Evolutionary conservation across 2,888 invertebrate genomes (phyloP).

Genomic region (Sphaerophoria taeniata): DNA sequence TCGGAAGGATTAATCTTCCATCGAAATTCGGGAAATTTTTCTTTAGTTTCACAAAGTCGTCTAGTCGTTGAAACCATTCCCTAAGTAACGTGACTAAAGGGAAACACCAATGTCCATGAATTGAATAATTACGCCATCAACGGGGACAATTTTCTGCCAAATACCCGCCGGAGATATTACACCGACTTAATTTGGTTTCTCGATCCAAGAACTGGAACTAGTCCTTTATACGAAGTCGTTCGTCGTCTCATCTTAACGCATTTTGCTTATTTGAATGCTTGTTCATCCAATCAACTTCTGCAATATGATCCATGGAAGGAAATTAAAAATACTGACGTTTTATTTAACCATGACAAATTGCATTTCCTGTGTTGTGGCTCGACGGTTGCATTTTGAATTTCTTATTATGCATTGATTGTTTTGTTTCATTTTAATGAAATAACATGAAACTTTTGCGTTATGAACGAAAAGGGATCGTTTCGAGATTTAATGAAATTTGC

Average conservation of each 20-base stretch:
- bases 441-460: background rate
- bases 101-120: slow-evolving; percentile 26
- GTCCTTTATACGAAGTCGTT: background rate
- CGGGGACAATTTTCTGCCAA: slow-evolving; percentile 67
- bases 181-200: slow-evolving; percentile 30
- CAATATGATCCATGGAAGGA: slow-evolving; percentile 62
- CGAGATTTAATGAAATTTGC: background rate
- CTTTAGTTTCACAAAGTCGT: slow-evolving; percentile 25
- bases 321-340: slow-evolving; percentile 67
- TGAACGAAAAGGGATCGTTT: background rate
- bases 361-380: slow-evolving; percentile 45
- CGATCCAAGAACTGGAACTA: slow-evolving; percentile 22
- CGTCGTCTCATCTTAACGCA: background rate
- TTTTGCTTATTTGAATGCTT: slow-evolving; percentile 46
- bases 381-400: slow-evolving; percentile 36
- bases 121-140: slow-evolving; percentile 70
- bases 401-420: slow-evolving; percentile 10
- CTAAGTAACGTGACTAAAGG: background rate
- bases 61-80: slow-evolving; percentile 34
- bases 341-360: slow-evolving; percentile 74
- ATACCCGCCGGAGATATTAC: slow-evolving; percentile 55
- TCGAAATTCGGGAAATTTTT: slow-evolving; percentile 32
- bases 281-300: slow-evolving; percentile 61
- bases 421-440: background rate
- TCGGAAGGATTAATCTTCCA: slow-evolving; percentile 70